Conservation (phyloP, 2,797 vertebrate species). For the Geotrypetes seraphini region DNA sequence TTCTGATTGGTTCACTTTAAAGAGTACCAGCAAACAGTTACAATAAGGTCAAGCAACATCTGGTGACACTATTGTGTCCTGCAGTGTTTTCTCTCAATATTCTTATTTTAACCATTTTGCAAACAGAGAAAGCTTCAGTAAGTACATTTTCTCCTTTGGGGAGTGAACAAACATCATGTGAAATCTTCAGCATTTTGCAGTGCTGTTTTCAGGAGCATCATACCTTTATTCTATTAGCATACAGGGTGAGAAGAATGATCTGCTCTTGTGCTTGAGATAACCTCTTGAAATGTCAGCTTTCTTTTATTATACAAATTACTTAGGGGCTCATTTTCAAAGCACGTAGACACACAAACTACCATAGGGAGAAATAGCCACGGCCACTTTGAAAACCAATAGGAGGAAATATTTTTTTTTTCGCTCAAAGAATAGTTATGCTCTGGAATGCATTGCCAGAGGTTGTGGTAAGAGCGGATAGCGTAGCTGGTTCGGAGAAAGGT, state of each 20-base stretch:
- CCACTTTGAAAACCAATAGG: too few relatives aligned
- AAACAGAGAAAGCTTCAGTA: slow-evolving; percentile 62
- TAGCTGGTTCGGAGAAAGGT: too few relatives aligned
- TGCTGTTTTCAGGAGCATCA: slow-evolving; percentile 57
- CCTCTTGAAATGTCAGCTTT: slow-evolving; percentile 34
- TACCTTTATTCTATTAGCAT: slow-evolving; percentile 46
- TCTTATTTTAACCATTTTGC: slow-evolving; percentile 72
- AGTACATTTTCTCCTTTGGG: slow-evolving; percentile 63
- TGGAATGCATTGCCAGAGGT: too few relatives aligned
- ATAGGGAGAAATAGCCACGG: too few relatives aligned
- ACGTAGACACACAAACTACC: too few relatives aligned
- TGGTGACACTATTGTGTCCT: slow-evolving; percentile 72
- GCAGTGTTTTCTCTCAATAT: slow-evolving; percentile 70
- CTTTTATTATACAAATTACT: slow-evolving; percentile 40
- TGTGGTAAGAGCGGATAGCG: too few relatives aligned
- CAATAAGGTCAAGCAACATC: slow-evolving; percentile 77
- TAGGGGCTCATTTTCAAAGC: too few relatives aligned
- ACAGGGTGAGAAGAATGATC: slow-evolving; percentile 61
- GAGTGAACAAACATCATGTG: slow-evolving; percentile 70
- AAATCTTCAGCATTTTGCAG: slow-evolving; percentile 62
- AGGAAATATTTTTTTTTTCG: too few relatives aligned
- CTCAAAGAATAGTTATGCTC: too few relatives aligned
- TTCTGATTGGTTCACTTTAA: too few relatives aligned
- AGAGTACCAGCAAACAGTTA: slow-evolving; percentile 74
- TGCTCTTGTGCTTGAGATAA: slow-evolving; percentile 41